phyloP scores from a whole-genome alignment of 1,140 invertebrate genomes.

The Carcinoscorpius rotundicauda region DNA sequence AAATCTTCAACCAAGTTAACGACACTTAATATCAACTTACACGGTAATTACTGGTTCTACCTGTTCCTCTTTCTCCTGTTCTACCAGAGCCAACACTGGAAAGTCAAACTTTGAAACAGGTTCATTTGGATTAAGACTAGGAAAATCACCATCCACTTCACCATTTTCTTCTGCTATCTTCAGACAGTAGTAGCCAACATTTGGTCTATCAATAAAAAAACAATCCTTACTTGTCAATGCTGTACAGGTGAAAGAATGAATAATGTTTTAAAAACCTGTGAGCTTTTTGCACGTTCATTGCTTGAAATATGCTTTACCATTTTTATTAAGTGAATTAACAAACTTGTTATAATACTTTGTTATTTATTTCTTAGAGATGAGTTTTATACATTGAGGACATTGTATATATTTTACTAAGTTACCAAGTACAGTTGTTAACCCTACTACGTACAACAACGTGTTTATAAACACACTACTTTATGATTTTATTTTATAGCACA shows the following conservation, averaged over 20 bases:
- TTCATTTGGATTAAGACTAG: slow-evolving; percentile 73
- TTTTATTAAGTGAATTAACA: no score
- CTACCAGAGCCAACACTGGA: slow-evolving; percentile 69
- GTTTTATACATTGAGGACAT: neutral
- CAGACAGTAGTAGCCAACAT: slow-evolving; percentile 54
- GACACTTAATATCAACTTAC: no score
- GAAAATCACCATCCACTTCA: slow-evolving; percentile 89
- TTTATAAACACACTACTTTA: no score
- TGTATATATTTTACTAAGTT: slow-evolving; percentile 42
- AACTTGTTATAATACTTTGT: no score
- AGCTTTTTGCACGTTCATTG: no score
- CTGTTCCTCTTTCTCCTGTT: slow-evolving; percentile 32
- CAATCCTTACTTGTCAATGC: slow-evolving; percentile 10
- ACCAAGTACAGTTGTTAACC: slow-evolving; percentile 15
- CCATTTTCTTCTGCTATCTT: slow-evolving; percentile 94
- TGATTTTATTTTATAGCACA: no score
- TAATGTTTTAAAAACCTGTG: no score
- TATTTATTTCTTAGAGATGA: neutral
- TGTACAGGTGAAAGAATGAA: no score
- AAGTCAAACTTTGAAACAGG: slow-evolving; percentile 87
- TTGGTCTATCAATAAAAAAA: slow-evolving; percentile 32
- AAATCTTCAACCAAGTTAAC: no score
- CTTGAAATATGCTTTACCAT: no score
- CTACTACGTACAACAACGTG: no score
- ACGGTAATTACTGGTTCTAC: no score